Conservation (phyloP, 2,888 invertebrate species). For the Conops quadrifasciatus region DNA sequence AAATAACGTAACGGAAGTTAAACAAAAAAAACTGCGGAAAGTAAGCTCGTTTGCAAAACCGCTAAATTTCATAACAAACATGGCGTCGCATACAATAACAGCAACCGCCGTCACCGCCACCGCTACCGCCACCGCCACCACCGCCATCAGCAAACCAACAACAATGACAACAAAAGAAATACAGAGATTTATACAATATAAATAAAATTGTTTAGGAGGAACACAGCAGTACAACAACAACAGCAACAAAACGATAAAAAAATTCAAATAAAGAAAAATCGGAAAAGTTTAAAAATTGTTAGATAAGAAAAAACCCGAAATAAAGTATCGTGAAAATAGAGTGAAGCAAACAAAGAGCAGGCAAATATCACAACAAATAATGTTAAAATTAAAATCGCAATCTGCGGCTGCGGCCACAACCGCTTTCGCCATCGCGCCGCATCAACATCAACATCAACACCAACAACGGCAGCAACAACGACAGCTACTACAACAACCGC, state of each 20-base stretch:
- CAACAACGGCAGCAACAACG: slow-evolving; percentile 36
- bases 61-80: slow-evolving; percentile 29
- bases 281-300: slow-evolving; percentile 31
- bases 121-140: no score
- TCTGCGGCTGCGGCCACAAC: slow-evolving; percentile 48
- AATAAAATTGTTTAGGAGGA: background rate
- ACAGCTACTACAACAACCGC: slow-evolving; percentile 36
- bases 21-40: slow-evolving; percentile 1
- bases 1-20: background rate
- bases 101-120: background rate
- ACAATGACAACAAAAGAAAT: slow-evolving; percentile 29
- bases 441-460: slow-evolving; percentile 33
- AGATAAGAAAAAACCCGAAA: slow-evolving; percentile 29
- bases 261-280: slow-evolving; percentile 6
- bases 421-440: slow-evolving; percentile 41
- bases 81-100: slow-evolving; percentile 7
- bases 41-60: background rate
- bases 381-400: slow-evolving; percentile 53
- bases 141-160: slow-evolving; percentile 3
- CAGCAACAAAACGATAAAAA: no score
- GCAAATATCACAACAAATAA: slow-evolving; percentile 38
- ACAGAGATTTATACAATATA: background rate
- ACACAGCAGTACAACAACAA: no score
- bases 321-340: slow-evolving; percentile 26
- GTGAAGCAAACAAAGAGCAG: slow-evolving; percentile 38